Evolutionary conservation across 1,140 invertebrate genomes (phyloP), one percentile per base, ranked within the genome.

Genomic region (Hydropsyche tenuis): DNA sequence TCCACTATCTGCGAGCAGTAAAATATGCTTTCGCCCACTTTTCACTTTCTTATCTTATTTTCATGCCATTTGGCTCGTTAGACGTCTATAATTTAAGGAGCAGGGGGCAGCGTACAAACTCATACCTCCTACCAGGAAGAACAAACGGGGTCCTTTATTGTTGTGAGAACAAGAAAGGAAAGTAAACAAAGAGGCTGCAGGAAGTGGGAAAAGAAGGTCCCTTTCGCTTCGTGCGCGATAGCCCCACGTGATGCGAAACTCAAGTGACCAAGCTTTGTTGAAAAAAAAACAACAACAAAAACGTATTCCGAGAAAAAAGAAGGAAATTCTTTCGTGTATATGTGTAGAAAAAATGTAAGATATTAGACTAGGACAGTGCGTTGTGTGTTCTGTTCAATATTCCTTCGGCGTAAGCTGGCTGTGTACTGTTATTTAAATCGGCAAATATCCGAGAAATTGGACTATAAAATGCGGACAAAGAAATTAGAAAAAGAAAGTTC

Each of bases 151-250:
- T 63, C 60, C 71, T 65, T 65, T 65, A 73, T 73, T 73, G 71
- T 73, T 65, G 71, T 65, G 71, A 73, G 71, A 73, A 73, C 60
- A 73, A 73, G 71, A 66, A 73, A 73, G 46, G 60, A 66, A 64
- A 65, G 63, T 64, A 73, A 73, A 73, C 60, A 73, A 65, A 73
- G 63, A 68, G 65, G 65, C 63, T 60, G 43, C 43, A 66, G 63
- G 60, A 68, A 73, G 71, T 30, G 62, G 63, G 46, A 65, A 65
- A 45, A 43, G 63, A 65, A 73, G 71, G 71, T 73, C 71, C 60
- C 71, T 73, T 73, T 73, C 71, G 71, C 27, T 73, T 62, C 70
- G 53, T 62, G 22, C 20, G 43, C 56, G 70, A 72, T 72, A 62
- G 46, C 43, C 27, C 63, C 63, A 73, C 71, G 71, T 73, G 71